Evolutionary conservation across 2,113 vertebrate species (phyloP), one percentile per base, ranked within the genome.

Genomic region (Hemichromis elongatus): DNA sequence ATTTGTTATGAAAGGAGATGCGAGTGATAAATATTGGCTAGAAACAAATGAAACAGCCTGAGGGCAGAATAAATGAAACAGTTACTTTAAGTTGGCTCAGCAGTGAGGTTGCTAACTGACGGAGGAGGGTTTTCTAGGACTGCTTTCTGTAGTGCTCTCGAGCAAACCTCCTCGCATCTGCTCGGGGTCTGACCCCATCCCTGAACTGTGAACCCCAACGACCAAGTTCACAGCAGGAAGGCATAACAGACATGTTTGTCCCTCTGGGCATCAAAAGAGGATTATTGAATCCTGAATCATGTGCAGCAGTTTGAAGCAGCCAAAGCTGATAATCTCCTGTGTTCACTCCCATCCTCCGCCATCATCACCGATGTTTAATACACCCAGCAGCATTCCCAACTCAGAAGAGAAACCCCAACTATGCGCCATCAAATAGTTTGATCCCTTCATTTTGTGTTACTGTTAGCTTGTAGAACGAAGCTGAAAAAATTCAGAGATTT

Each of bases 1-100:
- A 92, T 93, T 92, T 89, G 86, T 90, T 88, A 57, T 88, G 88
- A 92, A 86, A 75, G 85, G 47, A 77, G 81, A 77, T 79, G 80
- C 61, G 70, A 86, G 89, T 87, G 82, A 91, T 92, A 88, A 89
- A 89, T 89, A 83, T 77, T 33, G 3, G 80, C 26, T 1, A 4
- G 16, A 26, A 92, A 88, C 52, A 88, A 90, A 90, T 83, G 79
- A 85, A 86, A 85, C 26, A 26, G 80, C 84, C 83, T 4, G 63
- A 84, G 82, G 89, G 35, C 81, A 26, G 80, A 3, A 89, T 93
- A 92, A 92, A 92, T 92, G 91, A 91, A 66, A 24, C 79, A 12
- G 53, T 16, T 9, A 30, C 82, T 91, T 89, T 88, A 82, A 91
- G 91, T 93, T 45, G 63, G 66, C 87, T 42, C 52, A 86, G 57